Conservation (phyloP, 2,797 vertebrate species). For the Danio jaintianensis region DNA sequence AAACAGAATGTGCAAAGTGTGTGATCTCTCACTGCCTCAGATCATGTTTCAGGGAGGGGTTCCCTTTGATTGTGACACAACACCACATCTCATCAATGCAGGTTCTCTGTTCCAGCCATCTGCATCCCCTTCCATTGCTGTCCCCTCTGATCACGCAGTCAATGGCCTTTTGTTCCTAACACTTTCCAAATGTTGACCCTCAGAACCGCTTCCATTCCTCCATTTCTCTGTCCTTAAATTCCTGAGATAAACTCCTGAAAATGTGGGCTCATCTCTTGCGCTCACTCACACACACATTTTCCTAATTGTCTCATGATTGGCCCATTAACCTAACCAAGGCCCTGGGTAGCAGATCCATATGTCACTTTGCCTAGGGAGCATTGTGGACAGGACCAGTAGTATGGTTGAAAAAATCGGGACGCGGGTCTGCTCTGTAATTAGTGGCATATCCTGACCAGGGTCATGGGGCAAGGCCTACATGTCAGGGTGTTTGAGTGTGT, state of each 20-base stretch:
- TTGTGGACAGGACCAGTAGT: constrained; percentile 50
- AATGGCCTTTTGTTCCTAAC: constrained; percentile 70
- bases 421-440: constrained; percentile 59
- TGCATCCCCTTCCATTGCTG: constrained; percentile 60
- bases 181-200: constrained; percentile 75
- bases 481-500: constrained; percentile 55
- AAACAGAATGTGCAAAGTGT: constrained; percentile 71
- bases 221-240: constrained; percentile 70
- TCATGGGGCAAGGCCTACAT: constrained; percentile 44
- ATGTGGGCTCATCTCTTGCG: constrained; percentile 30
- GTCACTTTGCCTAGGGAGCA: constrained; percentile 63
- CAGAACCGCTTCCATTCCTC: constrained; percentile 33
- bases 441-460: constrained; percentile 66
- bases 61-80: constrained; percentile 64
- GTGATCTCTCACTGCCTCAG: constrained; percentile 60
- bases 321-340: constrained; percentile 82
- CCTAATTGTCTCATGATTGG: constrained; percentile 85
- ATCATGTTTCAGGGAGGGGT: constrained; percentile 59
- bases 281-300: constrained; percentile 66
- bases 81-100: constrained; percentile 57
- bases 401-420: constrained; percentile 66
- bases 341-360: constrained; percentile 68
- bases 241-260: constrained; percentile 47
- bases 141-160: constrained; percentile 48
- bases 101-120: constrained; percentile 63